Evolutionary conservation across 30 jellyfish, hydroid and myxozoan genomes (phyloP).

Genomic region (Turritopsis rubra): DNA sequence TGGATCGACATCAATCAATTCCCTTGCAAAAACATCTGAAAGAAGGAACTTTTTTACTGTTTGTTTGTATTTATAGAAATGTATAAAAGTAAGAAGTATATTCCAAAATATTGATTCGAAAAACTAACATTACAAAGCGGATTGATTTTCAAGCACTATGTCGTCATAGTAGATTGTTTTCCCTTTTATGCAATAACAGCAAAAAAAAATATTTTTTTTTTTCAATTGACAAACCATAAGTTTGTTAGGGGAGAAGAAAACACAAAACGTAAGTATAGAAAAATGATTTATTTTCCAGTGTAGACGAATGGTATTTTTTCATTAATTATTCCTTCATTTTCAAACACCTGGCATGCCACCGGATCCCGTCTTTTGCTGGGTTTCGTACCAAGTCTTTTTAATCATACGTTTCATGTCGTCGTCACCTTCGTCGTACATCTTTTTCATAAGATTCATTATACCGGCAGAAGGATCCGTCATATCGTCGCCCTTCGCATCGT

Average conservation of each 20-base stretch:
- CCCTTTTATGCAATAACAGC: too few species aligned
- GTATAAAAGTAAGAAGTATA: too few species aligned
- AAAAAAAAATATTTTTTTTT: too few species aligned
- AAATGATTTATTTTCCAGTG: background rate
- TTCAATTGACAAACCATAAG: too few species aligned
- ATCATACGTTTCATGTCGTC: constrained; percentile 96
- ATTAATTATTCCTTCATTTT: background rate
- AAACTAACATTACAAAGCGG: too few species aligned
- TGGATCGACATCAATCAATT: constrained; percentile 3
- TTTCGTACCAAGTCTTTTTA: constrained; percentile 90
- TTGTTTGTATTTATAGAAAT: too few species aligned
- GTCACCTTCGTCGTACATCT: constrained; percentile 97
- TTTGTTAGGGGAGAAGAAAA: too few species aligned
- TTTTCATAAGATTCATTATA: constrained; percentile 94
- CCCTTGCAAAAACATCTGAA: too few species aligned
- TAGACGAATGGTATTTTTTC: background rate
- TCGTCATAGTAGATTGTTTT: too few species aligned
- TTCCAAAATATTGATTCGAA: too few species aligned
- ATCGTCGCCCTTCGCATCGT: constrained; percentile 14
- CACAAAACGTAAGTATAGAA: background rate
- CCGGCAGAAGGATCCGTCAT: constrained; percentile 72
- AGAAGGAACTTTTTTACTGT: too few species aligned
- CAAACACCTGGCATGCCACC: constrained; percentile 21
- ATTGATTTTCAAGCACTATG: too few species aligned
- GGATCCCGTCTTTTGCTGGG: constrained; percentile 71